These are phyloP conservation scores for Athripsodes cinereus DNA, from an alignment of 2,888 invertebrate genomes.

Conservation along the genomic window DNA sequence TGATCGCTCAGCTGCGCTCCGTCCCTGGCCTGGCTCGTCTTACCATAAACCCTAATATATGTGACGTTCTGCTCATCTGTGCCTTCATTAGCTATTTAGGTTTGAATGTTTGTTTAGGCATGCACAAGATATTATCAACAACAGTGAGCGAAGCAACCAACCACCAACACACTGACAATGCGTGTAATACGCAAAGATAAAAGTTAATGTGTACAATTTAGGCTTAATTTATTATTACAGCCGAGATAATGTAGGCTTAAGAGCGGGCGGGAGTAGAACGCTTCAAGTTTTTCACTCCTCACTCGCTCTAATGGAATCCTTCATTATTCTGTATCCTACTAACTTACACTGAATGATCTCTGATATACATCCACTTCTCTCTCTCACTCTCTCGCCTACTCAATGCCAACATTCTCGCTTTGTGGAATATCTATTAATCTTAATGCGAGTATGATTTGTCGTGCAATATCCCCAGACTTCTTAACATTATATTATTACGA, in stretches of 20 bases:
- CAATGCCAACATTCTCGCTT: too few relatives aligned
- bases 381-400: neutral
- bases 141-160: constrained; percentile 1
- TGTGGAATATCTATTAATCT: neutral
- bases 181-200: constrained; percentile 27
- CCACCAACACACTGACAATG: constrained; percentile 23
- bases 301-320: constrained; percentile 22
- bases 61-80: constrained; percentile 27
- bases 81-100: constrained; percentile 28
- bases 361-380: constrained; percentile 18
- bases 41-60: constrained; percentile 24
- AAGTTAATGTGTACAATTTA: constrained; percentile 28
- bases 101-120: constrained; percentile 28
- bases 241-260: constrained; percentile 27
- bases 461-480: neutral
- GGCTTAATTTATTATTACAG: constrained; percentile 27
- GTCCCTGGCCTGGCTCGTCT: constrained; percentile 9
- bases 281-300: constrained; percentile 17
- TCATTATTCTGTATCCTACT: constrained; percentile 6
- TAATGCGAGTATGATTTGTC: neutral
- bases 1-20: neutral
- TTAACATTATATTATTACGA: too few relatives aligned
- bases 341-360: constrained; percentile 18
- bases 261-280: constrained; percentile 17
- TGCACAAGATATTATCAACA: constrained; percentile 25